Conservation (phyloP, 2,113 vertebrate genomes). For the Passer montanus region DNA sequence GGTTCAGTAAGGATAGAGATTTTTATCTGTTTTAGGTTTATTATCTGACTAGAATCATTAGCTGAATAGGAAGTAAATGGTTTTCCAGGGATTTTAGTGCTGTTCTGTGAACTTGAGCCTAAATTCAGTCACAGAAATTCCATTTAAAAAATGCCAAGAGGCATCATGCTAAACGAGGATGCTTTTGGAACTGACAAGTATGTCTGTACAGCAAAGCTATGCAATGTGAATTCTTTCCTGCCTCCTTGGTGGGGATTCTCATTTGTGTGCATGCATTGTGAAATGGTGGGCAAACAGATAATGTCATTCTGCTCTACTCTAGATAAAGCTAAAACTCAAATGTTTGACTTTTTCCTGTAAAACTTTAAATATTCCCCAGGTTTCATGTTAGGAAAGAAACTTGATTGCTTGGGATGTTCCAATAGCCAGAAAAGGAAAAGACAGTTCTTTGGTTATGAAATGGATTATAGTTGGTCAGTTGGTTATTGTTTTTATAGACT, state of each 20-base stretch:
- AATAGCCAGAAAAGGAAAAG: not conserved
- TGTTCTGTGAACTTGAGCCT: not conserved
- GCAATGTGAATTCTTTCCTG: not conserved
- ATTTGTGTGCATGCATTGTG: not conserved
- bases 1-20: not conserved
- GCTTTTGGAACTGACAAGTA: not conserved
- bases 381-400: not conserved
- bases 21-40: not conserved
- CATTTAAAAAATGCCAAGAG: not conserved
- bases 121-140: not conserved
- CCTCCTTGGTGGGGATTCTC: not conserved
- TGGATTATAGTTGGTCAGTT: not conserved
- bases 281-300: not conserved
- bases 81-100: not conserved
- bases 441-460: not conserved
- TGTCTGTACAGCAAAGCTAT: not conserved
- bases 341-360: not conserved
- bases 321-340: not conserved
- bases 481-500: not conserved
- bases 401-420: not conserved
- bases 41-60: not conserved
- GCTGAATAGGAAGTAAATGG: not conserved
- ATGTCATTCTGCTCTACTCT: not conserved
- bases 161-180: not conserved
- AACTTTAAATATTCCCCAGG: not conserved